These are phyloP conservation scores for Bucorvus abyssinicus DNA, from an alignment of 2,797 vertebrate species.

Conservation along the genomic window DNA sequence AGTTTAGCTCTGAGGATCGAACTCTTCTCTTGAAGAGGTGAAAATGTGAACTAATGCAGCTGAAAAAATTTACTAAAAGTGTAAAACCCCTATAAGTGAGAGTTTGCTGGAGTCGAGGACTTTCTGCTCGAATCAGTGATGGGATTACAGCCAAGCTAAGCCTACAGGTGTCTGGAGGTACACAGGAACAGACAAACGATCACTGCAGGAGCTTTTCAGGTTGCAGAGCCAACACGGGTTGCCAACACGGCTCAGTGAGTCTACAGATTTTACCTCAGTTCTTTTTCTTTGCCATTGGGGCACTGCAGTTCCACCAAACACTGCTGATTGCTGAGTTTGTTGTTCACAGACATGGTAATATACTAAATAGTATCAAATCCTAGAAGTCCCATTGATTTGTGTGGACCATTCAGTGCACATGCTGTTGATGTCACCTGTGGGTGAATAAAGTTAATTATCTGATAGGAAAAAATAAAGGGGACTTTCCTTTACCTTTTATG, in stretches of 20 bases:
- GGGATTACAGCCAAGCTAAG: constrained; percentile 7
- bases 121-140: not conserved
- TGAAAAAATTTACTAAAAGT: not conserved
- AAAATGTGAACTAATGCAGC: not conserved
- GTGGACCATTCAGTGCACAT: not conserved
- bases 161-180: not conserved
- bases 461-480: not conserved
- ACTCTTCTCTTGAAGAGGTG: not conserved
- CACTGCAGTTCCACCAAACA: not conserved
- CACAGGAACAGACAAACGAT: constrained; percentile 3
- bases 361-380: rapidly evolving
- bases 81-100: not conserved
- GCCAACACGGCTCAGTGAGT: not conserved
- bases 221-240: not conserved
- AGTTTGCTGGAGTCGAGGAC: not conserved
- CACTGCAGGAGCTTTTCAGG: not conserved
- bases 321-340: not conserved
- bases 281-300: not conserved
- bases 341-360: not conserved
- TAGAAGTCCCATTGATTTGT: not conserved
- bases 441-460: not conserved
- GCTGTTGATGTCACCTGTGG: not conserved
- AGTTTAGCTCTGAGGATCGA: not conserved
- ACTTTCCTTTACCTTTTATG: not conserved
- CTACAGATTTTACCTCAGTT: not conserved